These are phyloP conservation scores for Himalopsyche phryganea DNA, from an alignment of 1,140 invertebrate species.

Conservation along the genomic window DNA sequence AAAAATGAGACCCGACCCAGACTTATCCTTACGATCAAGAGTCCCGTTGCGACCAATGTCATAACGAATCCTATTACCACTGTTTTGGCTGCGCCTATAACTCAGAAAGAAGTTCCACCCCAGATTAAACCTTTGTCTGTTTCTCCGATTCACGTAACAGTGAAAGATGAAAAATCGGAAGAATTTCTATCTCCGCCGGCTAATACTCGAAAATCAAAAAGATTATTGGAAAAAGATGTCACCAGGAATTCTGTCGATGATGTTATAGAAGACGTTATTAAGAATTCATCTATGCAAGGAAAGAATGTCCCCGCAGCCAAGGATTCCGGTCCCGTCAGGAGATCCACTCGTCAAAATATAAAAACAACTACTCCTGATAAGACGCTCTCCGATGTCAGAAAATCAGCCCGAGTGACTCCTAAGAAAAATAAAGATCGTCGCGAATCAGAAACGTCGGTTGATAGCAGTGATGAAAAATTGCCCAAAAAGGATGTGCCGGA, in stretches of 20 bases:
- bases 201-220: conserved; percentile 74
- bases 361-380: conserved; percentile 42
- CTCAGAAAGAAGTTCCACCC: conserved; percentile 25
- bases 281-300: conserved; percentile 51
- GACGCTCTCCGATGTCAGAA: conserved; percentile 49
- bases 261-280: conserved; percentile 80
- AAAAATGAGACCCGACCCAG: conserved; percentile 62
- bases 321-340: conserved; percentile 41
- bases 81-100: conserved; percentile 9
- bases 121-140: conserved; percentile 10
- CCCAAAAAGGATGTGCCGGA: conserved; percentile 36
- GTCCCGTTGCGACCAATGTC: conserved; percentile 50
- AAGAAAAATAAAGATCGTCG: conserved; percentile 58
- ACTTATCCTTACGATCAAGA: conserved; percentile 77
- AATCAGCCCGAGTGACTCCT: conserved; percentile 56
- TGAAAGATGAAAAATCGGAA: conserved; percentile 59
- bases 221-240: conserved; percentile 74
- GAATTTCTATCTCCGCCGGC: conserved; percentile 58
- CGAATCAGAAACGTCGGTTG: conserved; percentile 60
- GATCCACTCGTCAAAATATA: conserved; percentile 40
- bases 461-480: conserved; percentile 57
- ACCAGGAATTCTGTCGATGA: conserved; percentile 74
- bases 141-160: conserved; percentile 38
- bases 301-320: conserved; percentile 32
- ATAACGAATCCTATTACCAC: conserved; percentile 41